phyloP scores from a whole-genome alignment of 1,140 invertebrate species.

The Atopsyche davidsoni region DNA sequence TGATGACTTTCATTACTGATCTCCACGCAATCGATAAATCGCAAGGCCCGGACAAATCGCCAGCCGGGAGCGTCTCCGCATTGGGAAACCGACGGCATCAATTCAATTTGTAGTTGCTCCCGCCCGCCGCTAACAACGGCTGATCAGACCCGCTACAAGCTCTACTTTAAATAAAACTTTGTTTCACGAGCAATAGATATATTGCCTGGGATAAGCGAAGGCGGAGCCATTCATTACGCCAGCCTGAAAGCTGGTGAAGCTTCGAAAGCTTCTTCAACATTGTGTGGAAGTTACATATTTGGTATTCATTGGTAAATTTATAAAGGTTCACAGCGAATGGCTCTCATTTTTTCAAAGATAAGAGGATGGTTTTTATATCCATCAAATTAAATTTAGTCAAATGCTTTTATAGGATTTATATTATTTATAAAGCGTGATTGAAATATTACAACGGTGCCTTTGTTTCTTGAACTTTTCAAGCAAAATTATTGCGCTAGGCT shows the following conservation, averaged over 20 bases:
- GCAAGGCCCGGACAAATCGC: constrained; percentile 21
- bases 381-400: too few species aligned
- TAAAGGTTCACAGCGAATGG: too few species aligned
- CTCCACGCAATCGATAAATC: constrained; percentile 24
- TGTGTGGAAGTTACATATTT: too few species aligned
- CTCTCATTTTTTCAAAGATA: too few species aligned
- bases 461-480: too few species aligned
- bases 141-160: neutral
- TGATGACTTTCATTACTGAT: constrained; percentile 24
- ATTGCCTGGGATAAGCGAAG: constrained; percentile 21
- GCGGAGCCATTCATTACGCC: constrained; percentile 23
- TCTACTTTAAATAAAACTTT: constrained; percentile 26
- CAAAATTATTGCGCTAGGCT: too few species aligned
- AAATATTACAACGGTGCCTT: too few species aligned
- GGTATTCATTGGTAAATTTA: too few species aligned
- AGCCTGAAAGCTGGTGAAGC: constrained; percentile 14
- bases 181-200: constrained; percentile 22
- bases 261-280: too few species aligned
- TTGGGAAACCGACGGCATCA: constrained; percentile 19
- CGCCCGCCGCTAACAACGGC: constrained; percentile 5
- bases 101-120: constrained; percentile 22
- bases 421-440: too few species aligned
- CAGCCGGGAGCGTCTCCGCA: constrained; percentile 10
- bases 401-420: too few species aligned
- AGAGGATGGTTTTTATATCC: too few species aligned